phyloP scores from a whole-genome alignment of 2,888 invertebrate species.

The Parasteatoda lunata region DNA sequence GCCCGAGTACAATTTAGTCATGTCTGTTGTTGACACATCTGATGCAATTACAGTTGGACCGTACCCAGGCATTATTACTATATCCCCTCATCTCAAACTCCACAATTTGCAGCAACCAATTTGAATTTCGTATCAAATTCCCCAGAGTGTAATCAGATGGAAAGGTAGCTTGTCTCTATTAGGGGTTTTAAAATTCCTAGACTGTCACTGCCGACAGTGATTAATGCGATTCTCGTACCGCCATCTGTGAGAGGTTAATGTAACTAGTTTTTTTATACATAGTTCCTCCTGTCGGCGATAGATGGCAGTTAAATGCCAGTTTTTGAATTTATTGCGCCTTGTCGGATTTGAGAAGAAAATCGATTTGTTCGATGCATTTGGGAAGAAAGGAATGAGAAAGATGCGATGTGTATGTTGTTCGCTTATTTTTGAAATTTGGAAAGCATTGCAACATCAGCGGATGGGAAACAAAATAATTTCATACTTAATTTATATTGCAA shows the following conservation, averaged over 20 bases:
- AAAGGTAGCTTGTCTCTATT: slow-evolving; percentile 56
- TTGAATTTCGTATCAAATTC: slow-evolving; percentile 64
- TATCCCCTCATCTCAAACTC: slow-evolving; percentile 37
- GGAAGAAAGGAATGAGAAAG: too few species aligned
- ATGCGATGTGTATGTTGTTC: too few species aligned
- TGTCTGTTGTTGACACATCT: slow-evolving; percentile 32
- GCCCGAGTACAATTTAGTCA: slow-evolving; percentile 28
- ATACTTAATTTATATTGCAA: too few species aligned
- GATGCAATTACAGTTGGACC: slow-evolving; percentile 61
- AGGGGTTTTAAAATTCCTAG: slow-evolving; percentile 64
- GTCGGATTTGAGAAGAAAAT: not conserved
- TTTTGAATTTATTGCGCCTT: not conserved
- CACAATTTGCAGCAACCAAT: slow-evolving; percentile 53
- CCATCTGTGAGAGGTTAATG: slow-evolving; percentile 31
- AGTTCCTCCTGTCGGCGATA: slow-evolving; percentile 1
- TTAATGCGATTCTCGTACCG: slow-evolving; percentile 49
- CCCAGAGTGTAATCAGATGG: slow-evolving; percentile 45
- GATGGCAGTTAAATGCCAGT: slow-evolving; percentile 21
- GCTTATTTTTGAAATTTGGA: too few species aligned
- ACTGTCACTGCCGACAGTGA: slow-evolving; percentile 63
- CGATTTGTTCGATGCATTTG: too few species aligned
- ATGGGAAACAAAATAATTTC: too few species aligned
- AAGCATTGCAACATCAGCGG: too few species aligned
- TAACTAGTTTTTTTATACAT: not conserved
- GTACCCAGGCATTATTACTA: slow-evolving; percentile 47